Base-by-base conservation (phyloP, 2,113 vertebrate species). In the Orthonyx spaldingii region DNA sequence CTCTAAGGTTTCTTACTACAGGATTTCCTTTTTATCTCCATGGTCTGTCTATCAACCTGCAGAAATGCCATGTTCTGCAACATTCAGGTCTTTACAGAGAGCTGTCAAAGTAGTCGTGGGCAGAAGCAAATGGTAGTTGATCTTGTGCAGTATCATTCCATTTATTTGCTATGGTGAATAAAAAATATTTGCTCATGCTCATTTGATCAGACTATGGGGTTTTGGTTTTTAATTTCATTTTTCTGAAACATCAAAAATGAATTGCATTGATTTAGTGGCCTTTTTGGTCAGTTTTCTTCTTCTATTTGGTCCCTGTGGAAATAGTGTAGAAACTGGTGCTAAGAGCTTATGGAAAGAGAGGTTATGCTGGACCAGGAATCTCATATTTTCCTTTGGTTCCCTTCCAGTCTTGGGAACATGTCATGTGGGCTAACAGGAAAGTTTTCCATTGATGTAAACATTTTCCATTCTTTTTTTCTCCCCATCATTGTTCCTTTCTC, bases 391-490 rank as follows among this genome's bases (percentile, higher is more conserved):
- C 33, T 47, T 56, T n/a, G 42, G 20, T 55, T 80, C 19, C 20
- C 10, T 55, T 90, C 53, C 49, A 63, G 9, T 66, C 56, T 33
- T 52, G 28, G 47, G 13, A 60, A n/a, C 10, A 8, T 47, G 8
- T 76, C 23, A 44, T 39, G 3, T 27, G 85, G 72, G 30, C n/a
- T 88, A 66, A 65, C 21, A 77, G 26, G 33, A 80, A 72, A 32
- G 18, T 72, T 84, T 81, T 86, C 20, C 17, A 33, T 30, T 30
- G 27, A 49, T 44, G 27, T 14, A 69, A 92, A 79, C 6, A 64
- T 82, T 87, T 88, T 63, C 60, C 1, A 1, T 53, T 69, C 0
- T 0, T 17, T 81, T 66, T 52, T 42, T 16, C 0, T 0, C 37
- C 26, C 35, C 27, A 46, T 74, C 39, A 24, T 35, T 81, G n/a